phyloP scores from a whole-genome alignment of 2,113 vertebrate genomes.

The Boulengeromyrus knoepffleri region DNA sequence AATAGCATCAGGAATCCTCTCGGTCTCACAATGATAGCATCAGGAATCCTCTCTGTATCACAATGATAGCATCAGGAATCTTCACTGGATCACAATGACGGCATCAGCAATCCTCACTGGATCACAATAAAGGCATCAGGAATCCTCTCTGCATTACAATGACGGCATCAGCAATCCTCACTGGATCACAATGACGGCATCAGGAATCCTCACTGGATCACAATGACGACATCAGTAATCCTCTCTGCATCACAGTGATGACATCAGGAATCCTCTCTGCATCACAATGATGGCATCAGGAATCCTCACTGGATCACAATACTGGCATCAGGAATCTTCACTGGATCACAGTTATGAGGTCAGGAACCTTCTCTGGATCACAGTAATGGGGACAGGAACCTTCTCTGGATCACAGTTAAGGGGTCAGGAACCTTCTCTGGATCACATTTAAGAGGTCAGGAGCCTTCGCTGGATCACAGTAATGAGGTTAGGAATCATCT shows the following conservation, averaged over 20 bases:
- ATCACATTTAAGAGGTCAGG: not conserved
- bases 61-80: not conserved
- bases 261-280: no score
- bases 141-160: not conserved
- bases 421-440: no score
- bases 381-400: not conserved
- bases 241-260: no score
- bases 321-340: no score
- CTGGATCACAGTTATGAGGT: not conserved
- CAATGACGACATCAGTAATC: not conserved
- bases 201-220: not conserved
- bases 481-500: not conserved
- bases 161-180: not conserved
- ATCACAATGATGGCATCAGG: no score
- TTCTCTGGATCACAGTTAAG: no score
- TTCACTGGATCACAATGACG: not conserved
- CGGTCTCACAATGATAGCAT: accelerated
- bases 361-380: not conserved
- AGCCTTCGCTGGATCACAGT: not conserved
- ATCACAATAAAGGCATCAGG: not conserved
- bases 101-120: not conserved
- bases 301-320: not conserved
- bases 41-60: not conserved
- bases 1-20: not conserved
- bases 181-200: not conserved